A percentile compares a stretch with the other conserved stretches of the same genome.
phyloP scores from a whole-genome alignment of 2,888 invertebrate species.

The Tetragonula carbonaria region DNA sequence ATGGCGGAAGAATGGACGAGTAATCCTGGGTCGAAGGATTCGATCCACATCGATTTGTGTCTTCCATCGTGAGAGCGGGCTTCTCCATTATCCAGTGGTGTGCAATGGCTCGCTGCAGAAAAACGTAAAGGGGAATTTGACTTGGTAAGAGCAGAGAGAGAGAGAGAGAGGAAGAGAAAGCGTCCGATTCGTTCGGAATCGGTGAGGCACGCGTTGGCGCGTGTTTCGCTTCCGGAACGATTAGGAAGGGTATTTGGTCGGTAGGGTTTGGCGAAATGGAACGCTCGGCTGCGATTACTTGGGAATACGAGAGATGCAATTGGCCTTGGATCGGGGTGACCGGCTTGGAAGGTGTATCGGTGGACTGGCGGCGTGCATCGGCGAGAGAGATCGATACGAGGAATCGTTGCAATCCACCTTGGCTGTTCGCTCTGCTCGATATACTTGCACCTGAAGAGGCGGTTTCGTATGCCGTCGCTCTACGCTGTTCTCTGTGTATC shows the following conservation, averaged over 20 bases:
- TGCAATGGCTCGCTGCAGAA: neutral
- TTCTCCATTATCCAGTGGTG: neutral
- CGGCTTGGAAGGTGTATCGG: constrained; percentile 21
- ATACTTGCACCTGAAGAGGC: constrained; percentile 43
- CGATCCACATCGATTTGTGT: neutral
- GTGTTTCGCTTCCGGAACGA: constrained; percentile 57
- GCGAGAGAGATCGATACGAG: constrained; percentile 45
- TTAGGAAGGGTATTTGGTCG: constrained; percentile 54
- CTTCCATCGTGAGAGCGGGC: neutral
- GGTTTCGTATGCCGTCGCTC: constrained; percentile 41
- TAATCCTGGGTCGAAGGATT: neutral
- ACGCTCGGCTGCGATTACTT: constrained; percentile 52
- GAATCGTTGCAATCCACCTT: constrained; percentile 26
- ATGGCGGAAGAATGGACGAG: neutral
- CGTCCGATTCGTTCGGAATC: constrained; percentile 17
- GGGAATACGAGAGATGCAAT: constrained; percentile 41
- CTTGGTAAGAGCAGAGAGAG: constrained; percentile 7
- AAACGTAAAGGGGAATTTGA: constrained; percentile 34
- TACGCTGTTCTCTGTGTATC: constrained; percentile 28
- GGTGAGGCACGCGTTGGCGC: constrained; percentile 17
- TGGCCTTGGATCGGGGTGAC: constrained; percentile 52
- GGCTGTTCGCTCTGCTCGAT: neutral
- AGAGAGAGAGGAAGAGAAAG: neutral
- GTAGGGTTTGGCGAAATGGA: constrained; percentile 36
- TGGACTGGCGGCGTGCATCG: constrained; percentile 3